A percentile compares a stretch with the other conserved stretches of the same genome.
phyloP scores from a whole-genome alignment of 2,888 invertebrate genomes.

The Agonopterix arenella region DNA sequence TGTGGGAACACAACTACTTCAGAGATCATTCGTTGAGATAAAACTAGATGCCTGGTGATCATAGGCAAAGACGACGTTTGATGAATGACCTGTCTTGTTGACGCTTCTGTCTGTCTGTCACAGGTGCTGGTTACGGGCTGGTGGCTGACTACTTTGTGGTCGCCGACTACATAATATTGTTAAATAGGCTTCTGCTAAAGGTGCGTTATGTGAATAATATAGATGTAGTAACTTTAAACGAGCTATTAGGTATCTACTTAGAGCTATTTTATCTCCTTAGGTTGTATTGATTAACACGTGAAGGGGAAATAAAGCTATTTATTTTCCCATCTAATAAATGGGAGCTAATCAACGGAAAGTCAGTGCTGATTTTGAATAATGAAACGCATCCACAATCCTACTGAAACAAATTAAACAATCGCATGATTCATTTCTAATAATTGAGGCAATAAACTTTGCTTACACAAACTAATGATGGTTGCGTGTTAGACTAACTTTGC shows the following conservation, averaged over 20 bases:
- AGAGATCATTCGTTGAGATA: conserved; percentile 45
- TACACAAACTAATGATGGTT: conserved; percentile 29
- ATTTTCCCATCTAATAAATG: too few species aligned
- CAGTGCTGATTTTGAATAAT: conserved; percentile 27
- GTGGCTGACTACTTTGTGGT: too few species aligned
- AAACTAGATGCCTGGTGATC: conserved; percentile 24
- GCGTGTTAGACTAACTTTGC: conserved; percentile 20
- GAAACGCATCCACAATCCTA: conserved; percentile 13
- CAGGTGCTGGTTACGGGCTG: conserved; percentile 16
- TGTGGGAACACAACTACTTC: conserved; percentile 14
- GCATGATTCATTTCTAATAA: conserved; percentile 32
- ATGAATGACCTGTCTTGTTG: conserved; percentile 51
- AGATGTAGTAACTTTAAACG: too few species aligned
- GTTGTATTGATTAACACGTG: background rate
- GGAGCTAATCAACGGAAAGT: conserved; percentile 15
- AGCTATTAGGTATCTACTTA: too few species aligned
- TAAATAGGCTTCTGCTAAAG: too few species aligned
- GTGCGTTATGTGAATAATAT: too few species aligned
- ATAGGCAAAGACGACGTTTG: conserved; percentile 38
- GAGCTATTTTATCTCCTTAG: too few species aligned
- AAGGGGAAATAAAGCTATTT: background rate
- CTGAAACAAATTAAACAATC: conserved; percentile 24
- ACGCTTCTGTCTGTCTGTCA: conserved; percentile 54
- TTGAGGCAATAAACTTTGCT: conserved; percentile 35
- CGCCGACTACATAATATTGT: too few species aligned